These are phyloP conservation scores for Orbicella faveolata DNA, from an alignment of 64 coral and sea anemone genomes.

Conservation along the genomic window DNA sequence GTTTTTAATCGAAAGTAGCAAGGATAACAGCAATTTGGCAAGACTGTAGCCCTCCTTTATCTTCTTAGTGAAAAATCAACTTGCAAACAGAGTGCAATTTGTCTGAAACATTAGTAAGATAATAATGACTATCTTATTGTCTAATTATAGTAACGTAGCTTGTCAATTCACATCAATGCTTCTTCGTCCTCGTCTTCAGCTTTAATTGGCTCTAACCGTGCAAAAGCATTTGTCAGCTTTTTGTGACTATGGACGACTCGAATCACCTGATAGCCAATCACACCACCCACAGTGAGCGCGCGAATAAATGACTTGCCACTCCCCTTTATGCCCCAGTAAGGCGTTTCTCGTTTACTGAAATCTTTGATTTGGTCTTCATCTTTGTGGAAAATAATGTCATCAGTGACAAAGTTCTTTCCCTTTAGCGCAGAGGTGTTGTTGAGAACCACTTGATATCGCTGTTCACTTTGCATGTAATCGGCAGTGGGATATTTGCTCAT, in stretches of 20 bases:
- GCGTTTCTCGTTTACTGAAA: neutral
- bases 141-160: too few relatives aligned
- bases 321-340: conserved; percentile 13
- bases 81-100: too few relatives aligned
- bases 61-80: too few relatives aligned
- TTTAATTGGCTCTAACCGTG: neutral
- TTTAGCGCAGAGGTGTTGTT: conserved; percentile 33
- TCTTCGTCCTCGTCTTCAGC: neutral
- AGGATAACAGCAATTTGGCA: too few relatives aligned
- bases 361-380: conserved; percentile 9
- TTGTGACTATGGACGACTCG: neutral
- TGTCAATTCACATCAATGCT: neutral
- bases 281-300: conserved; percentile 34
- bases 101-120: too few relatives aligned
- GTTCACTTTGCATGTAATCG: conserved; percentile 21
- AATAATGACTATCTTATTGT: too few relatives aligned
- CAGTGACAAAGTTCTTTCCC: conserved; percentile 50
- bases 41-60: too few relatives aligned
- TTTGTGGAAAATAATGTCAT: conserved; percentile 33
- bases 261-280: conserved; percentile 51
- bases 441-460: conserved; percentile 47
- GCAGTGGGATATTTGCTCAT: conserved; percentile 12
- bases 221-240: neutral
- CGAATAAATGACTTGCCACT: conserved; percentile 33
- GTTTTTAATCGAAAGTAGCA: too few relatives aligned